These are phyloP conservation scores for Caenorhabditis angaria DNA, from an alignment of 2,888 invertebrate genomes.

Conservation along the genomic window DNA sequence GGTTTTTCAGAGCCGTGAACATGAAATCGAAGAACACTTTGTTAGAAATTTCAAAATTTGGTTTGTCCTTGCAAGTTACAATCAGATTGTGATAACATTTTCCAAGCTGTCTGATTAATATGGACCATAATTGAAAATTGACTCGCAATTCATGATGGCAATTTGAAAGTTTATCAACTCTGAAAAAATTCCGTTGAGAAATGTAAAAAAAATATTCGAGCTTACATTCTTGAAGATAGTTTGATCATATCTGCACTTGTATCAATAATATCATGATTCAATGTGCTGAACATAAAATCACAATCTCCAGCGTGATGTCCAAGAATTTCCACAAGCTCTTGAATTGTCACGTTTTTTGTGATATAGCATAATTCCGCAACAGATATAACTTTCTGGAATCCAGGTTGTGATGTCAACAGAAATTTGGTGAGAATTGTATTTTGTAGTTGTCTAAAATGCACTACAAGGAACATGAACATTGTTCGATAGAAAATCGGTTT, in stretches of 20 bases:
- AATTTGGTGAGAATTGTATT: neutral
- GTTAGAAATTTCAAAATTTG: neutral
- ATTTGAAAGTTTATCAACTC: neutral
- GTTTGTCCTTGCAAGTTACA: neutral
- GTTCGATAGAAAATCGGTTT: neutral
- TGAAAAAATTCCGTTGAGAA: too few species aligned
- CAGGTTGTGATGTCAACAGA: neutral
- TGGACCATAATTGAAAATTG: neutral
- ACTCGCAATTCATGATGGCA: neutral
- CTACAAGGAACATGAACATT: neutral
- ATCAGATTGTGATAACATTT: neutral
- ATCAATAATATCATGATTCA: neutral
- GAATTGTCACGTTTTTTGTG: neutral
- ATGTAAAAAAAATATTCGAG: neutral
- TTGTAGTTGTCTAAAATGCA: neutral
- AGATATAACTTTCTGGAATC: neutral
- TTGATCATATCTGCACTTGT: neutral
- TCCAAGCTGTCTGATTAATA: neutral
- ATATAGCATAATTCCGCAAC: neutral
- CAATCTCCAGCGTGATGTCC: neutral
- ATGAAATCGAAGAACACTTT: neutral
- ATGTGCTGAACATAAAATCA: neutral
- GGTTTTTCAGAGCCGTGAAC: neutral
- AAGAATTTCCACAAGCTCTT: neutral
- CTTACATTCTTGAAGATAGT: neutral